Evolutionary conservation across 2,888 invertebrate species (phyloP), one percentile per base, ranked within the genome.

Genomic region (Melanostoma scalare): DNA sequence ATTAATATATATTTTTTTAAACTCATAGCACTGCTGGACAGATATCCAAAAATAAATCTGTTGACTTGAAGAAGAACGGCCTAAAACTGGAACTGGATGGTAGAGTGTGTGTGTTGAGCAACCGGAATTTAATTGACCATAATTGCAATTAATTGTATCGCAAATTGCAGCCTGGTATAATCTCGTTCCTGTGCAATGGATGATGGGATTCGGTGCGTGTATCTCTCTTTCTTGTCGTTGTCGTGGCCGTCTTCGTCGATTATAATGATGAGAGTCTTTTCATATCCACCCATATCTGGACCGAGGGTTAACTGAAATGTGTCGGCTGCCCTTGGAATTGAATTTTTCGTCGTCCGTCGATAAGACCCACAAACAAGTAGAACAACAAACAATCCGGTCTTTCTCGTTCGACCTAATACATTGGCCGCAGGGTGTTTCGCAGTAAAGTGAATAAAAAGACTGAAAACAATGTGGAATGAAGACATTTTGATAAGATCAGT

Each of bases 41-140:
- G 40, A 56, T 67, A 77, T 81, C 67, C 77, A 53, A 77, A 69
- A 82, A 82, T 68, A 82, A 78, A 78, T 73, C 68, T 61, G 36
- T 46, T 68, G 65, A 61, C 61, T 48, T 42, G 44, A 52, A 65
- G 20, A 31, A 38, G 61, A 73, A 61, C n/a, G 60, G 52, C 61
- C 42, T 53, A 46, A 36, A 60, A 72, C 67, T 31, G 61, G 46
- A 75, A 36, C n/a, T 42, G 48, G n/a, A 56, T 30, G 38, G 30
- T 40, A 30, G 38, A 31, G 31, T 33, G 9, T 36, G 55, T 60
- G 30, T 50, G 6, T 63, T 40, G 9, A 50, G 80, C 75, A 85
- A 86, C 84, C 84, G 84, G 81, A 86, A 78, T 85, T 85, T 86
- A 86, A 86, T 86, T 86, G 86, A 85, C 84, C 84, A 85, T 86